These are phyloP conservation scores for Sphyrna mokarran DNA, from an alignment of 2,113 vertebrate genomes.

Conservation along the genomic window DNA sequence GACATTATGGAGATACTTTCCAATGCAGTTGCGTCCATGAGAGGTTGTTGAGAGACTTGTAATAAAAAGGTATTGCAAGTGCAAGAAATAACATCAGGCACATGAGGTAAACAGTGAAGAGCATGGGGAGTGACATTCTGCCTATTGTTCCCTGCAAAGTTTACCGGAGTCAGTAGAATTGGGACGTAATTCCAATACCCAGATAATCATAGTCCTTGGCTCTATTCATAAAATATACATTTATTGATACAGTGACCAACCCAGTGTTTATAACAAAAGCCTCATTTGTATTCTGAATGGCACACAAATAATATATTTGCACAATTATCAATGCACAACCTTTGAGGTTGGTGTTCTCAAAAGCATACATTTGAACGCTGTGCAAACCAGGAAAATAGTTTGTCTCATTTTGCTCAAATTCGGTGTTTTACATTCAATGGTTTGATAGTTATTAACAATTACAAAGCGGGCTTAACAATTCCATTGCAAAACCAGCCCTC, in stretches of 20 bases:
- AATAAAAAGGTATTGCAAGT: background rate
- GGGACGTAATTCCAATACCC: background rate
- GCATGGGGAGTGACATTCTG: background rate
- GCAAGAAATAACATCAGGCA: background rate
- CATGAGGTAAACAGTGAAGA: background rate
- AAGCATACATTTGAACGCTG: background rate
- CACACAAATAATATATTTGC: conserved; percentile 14
- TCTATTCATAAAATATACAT: background rate
- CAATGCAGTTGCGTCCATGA: background rate
- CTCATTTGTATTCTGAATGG: background rate
- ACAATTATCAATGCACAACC: conserved; percentile 9
- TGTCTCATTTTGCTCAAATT: background rate
- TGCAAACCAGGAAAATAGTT: background rate
- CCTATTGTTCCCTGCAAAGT: background rate
- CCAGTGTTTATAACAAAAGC: background rate
- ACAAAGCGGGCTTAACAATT: background rate
- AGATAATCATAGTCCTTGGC: background rate
- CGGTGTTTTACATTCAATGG: background rate
- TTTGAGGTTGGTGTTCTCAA: background rate
- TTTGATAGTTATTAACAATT: background rate
- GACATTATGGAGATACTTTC: background rate
- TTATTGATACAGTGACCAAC: background rate
- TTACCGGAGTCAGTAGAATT: background rate
- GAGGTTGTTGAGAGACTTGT: background rate
- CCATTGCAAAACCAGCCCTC: background rate